These are phyloP conservation scores for Pseudococcus viburni DNA, from an alignment of 2,888 invertebrate species.

Conservation along the genomic window DNA sequence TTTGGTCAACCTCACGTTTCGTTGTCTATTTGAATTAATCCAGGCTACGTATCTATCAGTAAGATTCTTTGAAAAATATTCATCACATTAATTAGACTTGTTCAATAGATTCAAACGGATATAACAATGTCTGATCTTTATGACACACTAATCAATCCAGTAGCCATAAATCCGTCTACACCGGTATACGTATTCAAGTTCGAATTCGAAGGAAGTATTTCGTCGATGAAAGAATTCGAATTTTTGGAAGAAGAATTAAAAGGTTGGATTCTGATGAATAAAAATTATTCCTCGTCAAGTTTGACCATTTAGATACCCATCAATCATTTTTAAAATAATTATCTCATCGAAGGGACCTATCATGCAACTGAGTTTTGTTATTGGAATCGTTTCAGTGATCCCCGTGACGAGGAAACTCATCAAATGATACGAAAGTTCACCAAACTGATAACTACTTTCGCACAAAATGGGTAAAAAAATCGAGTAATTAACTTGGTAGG, in stretches of 20 bases:
- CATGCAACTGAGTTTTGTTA: slow-evolving; percentile 5
- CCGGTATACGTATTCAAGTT: not conserved
- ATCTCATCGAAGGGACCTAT: not conserved
- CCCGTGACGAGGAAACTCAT: no score
- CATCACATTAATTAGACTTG: not conserved
- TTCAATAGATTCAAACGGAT: not conserved
- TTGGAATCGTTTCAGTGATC: not conserved
- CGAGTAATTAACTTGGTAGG: no score
- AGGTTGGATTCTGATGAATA: not conserved
- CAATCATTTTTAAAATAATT: not conserved
- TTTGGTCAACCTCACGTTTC: no score
- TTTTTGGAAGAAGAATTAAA: not conserved
- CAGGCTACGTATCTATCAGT: not conserved
- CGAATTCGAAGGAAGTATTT: not conserved
- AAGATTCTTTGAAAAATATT: not conserved
- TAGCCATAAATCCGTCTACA: not conserved
- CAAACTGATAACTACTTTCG: slow-evolving; percentile 17
- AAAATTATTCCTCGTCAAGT: not conserved
- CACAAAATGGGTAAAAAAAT: slow-evolving; percentile 31
- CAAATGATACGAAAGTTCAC: not conserved
- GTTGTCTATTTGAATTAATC: no score
- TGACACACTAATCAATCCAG: not conserved
- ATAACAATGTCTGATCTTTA: not conserved
- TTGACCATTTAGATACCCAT: not conserved
- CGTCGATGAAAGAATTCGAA: not conserved